A percentile compares a stretch with the other conserved stretches of the same genome.
Conservation (phyloP, 2,797 vertebrate genomes). For the Paguma larvata region DNA sequence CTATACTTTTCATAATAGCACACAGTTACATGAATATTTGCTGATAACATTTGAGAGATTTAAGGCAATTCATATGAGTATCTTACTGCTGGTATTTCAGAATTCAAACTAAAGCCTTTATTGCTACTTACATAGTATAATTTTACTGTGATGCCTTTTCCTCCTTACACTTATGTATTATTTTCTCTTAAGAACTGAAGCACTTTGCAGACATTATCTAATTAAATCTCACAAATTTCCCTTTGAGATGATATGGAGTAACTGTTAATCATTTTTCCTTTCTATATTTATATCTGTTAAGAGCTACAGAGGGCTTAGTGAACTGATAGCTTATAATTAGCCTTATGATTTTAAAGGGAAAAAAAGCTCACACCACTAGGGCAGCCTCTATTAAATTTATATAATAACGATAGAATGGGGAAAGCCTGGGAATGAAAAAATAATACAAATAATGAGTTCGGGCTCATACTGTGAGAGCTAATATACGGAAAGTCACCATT, state of each 20-base stretch:
- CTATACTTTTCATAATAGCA: background rate
- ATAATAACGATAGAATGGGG: conserved; percentile 3
- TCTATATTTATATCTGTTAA: conserved; percentile 65
- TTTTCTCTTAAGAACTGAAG: conserved; percentile 65
- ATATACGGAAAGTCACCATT: background rate
- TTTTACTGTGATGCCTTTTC: background rate
- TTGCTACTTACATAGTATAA: conserved; percentile 8
- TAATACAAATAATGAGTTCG: conserved; percentile 50
- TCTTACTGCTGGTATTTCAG: conserved; percentile 24
- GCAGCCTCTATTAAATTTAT: conserved; percentile 59
- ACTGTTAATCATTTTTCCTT: conserved; percentile 61
- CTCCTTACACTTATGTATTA: background rate
- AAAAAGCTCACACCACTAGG: background rate
- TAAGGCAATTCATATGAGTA: conserved; percentile 19
- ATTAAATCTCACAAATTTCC: conserved; percentile 69
- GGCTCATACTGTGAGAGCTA: background rate
- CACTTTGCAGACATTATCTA: conserved; percentile 73
- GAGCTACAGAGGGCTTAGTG: conserved; percentile 25
- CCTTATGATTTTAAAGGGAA: conserved; percentile 55
- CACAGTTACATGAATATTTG: conserved; percentile 11
- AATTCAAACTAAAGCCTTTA: conserved; percentile 59
- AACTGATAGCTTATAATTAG: conserved; percentile 72
- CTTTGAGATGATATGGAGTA: conserved; percentile 61
- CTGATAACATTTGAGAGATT: conserved; percentile 50
- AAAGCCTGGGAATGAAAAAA: conserved; percentile 25